Evolutionary conservation across 2,797 vertebrate genomes (phyloP).

Genomic region (Gastrophryne carolinensis): DNA sequence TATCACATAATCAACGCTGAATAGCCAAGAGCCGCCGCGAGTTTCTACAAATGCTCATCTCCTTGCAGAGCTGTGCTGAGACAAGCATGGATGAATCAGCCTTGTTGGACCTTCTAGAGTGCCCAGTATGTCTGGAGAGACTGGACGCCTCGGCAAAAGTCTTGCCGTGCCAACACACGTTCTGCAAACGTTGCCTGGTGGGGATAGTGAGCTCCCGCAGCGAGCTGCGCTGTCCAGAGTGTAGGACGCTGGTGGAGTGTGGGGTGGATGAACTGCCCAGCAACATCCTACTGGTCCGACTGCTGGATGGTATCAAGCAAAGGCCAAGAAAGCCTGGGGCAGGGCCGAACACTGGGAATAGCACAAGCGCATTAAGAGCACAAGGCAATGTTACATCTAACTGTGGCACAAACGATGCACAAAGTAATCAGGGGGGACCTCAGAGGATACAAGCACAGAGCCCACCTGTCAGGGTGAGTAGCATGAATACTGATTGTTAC

Average conservation of each 20-base stretch:
- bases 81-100: conserved; percentile 93
- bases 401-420: conserved; percentile 76
- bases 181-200: conserved; percentile 93
- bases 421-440: conserved; percentile 69
- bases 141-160: conserved; percentile 95
- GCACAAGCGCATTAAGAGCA: conserved; percentile 64
- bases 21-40: conserved; percentile 57
- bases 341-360: conserved; percentile 58
- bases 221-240: conserved; percentile 94
- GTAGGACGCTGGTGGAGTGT: conserved; percentile 90
- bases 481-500: neutral
- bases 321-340: conserved; percentile 79
- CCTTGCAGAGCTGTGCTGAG: conserved; percentile 53
- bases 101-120: conserved; percentile 94
- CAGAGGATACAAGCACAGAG: conserved; percentile 88
- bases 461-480: conserved; percentile 89
- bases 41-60: conserved; percentile 54
- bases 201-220: conserved; percentile 92
- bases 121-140: conserved; percentile 95
- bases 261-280: conserved; percentile 93
- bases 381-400: conserved; percentile 68
- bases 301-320: conserved; percentile 97
- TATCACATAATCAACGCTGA: conserved; percentile 83
- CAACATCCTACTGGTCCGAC: conserved; percentile 94
- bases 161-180: conserved; percentile 96